phyloP scores from a whole-genome alignment of 2,888 invertebrate genomes.

The Arctia plantaginis region DNA sequence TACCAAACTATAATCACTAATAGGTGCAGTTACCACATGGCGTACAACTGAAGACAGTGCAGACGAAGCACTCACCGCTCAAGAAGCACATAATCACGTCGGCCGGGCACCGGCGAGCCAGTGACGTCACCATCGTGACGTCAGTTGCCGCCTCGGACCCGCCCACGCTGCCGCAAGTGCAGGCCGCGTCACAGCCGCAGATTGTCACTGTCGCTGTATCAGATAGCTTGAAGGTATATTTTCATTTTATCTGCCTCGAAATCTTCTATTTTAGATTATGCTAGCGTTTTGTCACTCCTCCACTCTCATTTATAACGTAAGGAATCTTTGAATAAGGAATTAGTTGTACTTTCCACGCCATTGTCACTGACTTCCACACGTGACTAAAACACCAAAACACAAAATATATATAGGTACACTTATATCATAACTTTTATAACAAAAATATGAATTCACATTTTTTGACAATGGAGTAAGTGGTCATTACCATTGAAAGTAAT shows the following conservation, averaged over 20 bases:
- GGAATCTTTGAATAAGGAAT: no score
- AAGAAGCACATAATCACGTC: slow-evolving; percentile 79
- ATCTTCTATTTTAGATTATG: background rate
- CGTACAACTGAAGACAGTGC: slow-evolving; percentile 75
- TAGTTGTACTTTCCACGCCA: no score
- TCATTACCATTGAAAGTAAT: no score
- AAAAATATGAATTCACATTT: no score
- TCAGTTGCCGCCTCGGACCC: slow-evolving; percentile 15
- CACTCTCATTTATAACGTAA: no score
- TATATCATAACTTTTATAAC: no score
- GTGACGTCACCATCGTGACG: slow-evolving; percentile 42
- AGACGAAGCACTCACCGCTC: slow-evolving; percentile 73
- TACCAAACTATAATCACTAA: background rate
- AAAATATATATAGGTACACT: no score
- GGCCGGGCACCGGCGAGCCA: slow-evolving; percentile 58
- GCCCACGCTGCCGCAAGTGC: slow-evolving; percentile 30
- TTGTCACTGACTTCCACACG: no score
- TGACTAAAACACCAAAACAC: no score
- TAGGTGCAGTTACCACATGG: slow-evolving; percentile 62
- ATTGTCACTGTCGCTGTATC: slow-evolving; percentile 77
- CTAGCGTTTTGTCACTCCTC: no score
- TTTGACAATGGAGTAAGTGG: no score
- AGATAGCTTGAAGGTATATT: slow-evolving; percentile 71
- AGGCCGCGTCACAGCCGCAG: slow-evolving; percentile 58
- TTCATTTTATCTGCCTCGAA: background rate